Base-by-base conservation (phyloP, 2,113 vertebrate genomes). In the Sinocyclocheilus anshuiensis region DNA sequence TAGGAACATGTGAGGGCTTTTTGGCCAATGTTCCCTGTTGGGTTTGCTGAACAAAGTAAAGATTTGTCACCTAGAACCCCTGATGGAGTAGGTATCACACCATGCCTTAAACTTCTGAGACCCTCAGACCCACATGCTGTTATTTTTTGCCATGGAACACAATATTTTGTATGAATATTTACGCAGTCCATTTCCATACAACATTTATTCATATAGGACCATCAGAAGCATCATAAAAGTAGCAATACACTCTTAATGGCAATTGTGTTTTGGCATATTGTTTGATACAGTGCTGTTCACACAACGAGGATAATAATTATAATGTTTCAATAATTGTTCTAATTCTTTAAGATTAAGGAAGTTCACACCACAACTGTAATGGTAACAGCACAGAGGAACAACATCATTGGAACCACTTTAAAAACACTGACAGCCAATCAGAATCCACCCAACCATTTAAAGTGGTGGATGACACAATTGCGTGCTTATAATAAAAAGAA, bases 1-100 rank as follows among this genome's bases (percentile, higher is more conserved):
- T 45, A 50, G 61, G 10, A 50, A 67, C 65, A 55, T 71, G 45
- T 55, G 45, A 36, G 24, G 11, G 26, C 13, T 50, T 67, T 83
- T 69, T 81, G 33, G 26, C n/a, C 57, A 45, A 42, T 45, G 78
- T 24, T 33, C n/a, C 15, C 61, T 29, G 63, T 71, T 36, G 65
- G 26, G 26, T 71, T 69, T 55, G 11, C n/a, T n/a, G 45, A 81
- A 65, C 59, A 81, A 81, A 81, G 78, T 65, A 12, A 65, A 22
- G 59, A 81, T 63, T 18, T 65, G 57, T 26, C 20, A 42, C 6
- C 10, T 13, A 63, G 29, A 39, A 59, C 77, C 5, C 15, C 6
- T 45, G 57, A 57, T 42, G n/a, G 20, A n/a, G 53, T n/a, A 36
- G 77, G 12, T 45, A 8, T 63, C 12, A 80, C 78, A 80, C 36